Percentiles rank a stretch among this genome's conserved stretches.
Conservation (phyloP, 2,797 vertebrate genomes). For the Pseudocheirus occidentalis region DNA sequence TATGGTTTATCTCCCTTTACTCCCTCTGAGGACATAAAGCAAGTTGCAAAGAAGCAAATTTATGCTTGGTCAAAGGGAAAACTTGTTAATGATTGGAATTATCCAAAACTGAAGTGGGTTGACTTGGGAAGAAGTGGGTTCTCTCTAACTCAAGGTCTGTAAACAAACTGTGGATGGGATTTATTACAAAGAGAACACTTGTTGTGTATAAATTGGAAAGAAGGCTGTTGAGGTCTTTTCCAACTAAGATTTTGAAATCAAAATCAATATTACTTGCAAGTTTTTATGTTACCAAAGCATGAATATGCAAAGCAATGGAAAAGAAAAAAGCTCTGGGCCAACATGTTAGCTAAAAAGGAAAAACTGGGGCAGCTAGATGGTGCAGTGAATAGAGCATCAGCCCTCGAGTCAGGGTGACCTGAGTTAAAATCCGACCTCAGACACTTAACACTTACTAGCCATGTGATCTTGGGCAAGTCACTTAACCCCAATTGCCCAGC, state of each 20-base stretch:
- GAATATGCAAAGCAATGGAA: background rate
- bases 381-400: too few relatives aligned
- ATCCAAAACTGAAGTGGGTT: background rate
- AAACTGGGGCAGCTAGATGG: too few relatives aligned
- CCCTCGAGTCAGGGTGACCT: too few relatives aligned
- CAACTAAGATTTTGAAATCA: background rate
- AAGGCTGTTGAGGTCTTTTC: background rate
- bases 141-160: background rate
- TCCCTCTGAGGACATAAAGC: background rate
- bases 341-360: background rate
- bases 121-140: background rate
- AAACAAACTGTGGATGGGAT: background rate
- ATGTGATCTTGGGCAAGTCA: too few relatives aligned
- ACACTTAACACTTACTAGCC: too few relatives aligned
- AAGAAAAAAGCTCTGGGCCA: background rate
- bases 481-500: too few relatives aligned
- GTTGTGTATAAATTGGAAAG: background rate
- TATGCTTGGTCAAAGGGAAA: background rate
- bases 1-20: background rate
- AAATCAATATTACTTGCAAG: background rate
- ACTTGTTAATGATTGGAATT: background rate
- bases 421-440: too few relatives aligned
- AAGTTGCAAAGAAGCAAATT: background rate
- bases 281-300: background rate
- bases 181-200: background rate